phyloP scores from a whole-genome alignment of 2,888 invertebrate species.

The Galeruca laticollis region DNA sequence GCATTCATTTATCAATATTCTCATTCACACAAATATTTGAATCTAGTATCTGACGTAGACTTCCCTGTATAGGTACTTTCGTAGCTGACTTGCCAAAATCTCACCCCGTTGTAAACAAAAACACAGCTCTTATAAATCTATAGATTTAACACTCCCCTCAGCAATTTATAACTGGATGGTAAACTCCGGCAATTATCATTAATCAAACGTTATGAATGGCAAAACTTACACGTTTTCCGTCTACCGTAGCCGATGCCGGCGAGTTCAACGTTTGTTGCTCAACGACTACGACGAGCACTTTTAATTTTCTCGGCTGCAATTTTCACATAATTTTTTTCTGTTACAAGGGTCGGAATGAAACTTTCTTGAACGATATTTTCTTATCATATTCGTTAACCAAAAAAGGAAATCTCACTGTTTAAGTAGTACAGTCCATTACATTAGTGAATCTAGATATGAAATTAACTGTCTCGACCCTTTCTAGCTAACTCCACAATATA shows the following conservation, averaged over 20 bases:
- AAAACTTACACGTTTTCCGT: constrained; percentile 62
- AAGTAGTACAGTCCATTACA: no score
- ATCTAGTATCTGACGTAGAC: no score
- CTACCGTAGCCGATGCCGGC: constrained; percentile 19
- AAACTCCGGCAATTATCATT: constrained; percentile 64
- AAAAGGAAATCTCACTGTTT: no score
- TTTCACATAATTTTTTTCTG: constrained; percentile 29
- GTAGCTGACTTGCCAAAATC: constrained; percentile 57
- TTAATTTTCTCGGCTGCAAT: constrained; percentile 55
- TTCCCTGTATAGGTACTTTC: background rate
- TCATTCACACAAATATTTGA: no score
- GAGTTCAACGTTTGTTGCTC: constrained; percentile 35
- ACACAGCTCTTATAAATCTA: constrained; percentile 59
- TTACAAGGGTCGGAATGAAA: constrained; percentile 2
- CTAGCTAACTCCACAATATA: no score
- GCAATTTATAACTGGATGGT: constrained; percentile 64
- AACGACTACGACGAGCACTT: constrained; percentile 50
- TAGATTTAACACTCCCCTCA: constrained; percentile 55
- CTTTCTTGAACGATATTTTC: background rate
- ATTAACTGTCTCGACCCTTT: no score
- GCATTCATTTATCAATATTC: no score
- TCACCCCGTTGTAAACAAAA: constrained; percentile 59
- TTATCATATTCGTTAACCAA: no score
- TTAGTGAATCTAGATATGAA: no score
- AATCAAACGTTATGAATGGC: constrained; percentile 66